Evolutionary conservation across 2,888 invertebrate genomes (phyloP).

Genomic region (Tipula vernalis): DNA sequence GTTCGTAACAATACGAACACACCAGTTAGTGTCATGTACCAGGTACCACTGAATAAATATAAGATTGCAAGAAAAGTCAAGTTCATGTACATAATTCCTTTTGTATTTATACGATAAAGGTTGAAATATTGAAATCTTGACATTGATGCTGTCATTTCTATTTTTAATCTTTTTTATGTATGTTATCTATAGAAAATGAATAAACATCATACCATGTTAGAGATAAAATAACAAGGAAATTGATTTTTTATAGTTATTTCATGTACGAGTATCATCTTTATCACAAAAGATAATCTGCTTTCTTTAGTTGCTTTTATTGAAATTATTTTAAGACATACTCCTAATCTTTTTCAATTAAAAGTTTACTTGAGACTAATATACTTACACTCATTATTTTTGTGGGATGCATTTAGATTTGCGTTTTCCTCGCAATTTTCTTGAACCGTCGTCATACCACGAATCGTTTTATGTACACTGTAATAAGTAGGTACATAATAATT

Average conservation of each 20-base stretch:
- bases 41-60: not conserved
- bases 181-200: not conserved
- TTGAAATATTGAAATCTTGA: not conserved
- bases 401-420: not conserved
- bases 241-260: not conserved
- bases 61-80: not conserved
- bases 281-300: not conserved
- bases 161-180: not conserved
- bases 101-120: not conserved
- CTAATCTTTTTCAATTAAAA: not conserved
- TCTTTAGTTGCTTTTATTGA: not conserved
- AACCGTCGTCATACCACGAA: not conserved
- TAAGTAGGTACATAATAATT: not conserved
- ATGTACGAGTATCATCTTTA: not conserved
- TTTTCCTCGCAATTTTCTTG: not conserved
- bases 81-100: not conserved
- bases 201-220: not conserved
- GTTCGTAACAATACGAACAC: no score
- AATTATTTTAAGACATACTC: not conserved
- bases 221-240: not conserved
- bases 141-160: not conserved
- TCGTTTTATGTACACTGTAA: not conserved
- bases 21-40: no score
- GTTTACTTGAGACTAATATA: not conserved
- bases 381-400: not conserved